Conservation (phyloP, 2,113 vertebrate genomes). For the Oriolus oriolus region DNA sequence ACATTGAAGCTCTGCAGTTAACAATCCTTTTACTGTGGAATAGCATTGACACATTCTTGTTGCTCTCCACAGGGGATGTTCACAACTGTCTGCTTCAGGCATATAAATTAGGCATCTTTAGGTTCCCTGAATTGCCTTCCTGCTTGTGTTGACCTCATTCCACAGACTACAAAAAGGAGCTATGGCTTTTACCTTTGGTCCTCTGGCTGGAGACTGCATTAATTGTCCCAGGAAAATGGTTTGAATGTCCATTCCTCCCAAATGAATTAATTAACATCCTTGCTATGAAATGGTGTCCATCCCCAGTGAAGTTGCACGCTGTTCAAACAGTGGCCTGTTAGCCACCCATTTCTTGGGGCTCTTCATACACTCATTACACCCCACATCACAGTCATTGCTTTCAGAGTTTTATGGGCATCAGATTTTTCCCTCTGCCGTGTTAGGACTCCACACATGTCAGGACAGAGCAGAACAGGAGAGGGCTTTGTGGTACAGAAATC, state of each 20-base stretch:
- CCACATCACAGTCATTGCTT: neutral
- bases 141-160: conserved; percentile 2
- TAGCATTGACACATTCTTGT: conserved; percentile 21
- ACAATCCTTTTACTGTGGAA: neutral
- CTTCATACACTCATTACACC: neutral
- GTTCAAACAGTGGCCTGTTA: neutral
- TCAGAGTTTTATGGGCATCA: neutral
- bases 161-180: neutral
- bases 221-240: neutral
- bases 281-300: neutral
- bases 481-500: neutral
- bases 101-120: conserved; percentile 22
- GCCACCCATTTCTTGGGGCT: neutral
- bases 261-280: neutral
- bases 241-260: neutral
- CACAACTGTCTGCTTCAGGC: conserved; percentile 23
- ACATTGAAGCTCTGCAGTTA: neutral
- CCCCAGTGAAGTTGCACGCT: neutral
- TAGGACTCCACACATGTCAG: neutral
- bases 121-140: neutral
- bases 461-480: neutral
- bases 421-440: neutral
- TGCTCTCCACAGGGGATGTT: conserved; percentile 21
- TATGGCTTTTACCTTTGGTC: neutral
- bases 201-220: neutral